Conservation (phyloP, 2,797 vertebrate species). For the Apogon hyalosoma region DNA sequence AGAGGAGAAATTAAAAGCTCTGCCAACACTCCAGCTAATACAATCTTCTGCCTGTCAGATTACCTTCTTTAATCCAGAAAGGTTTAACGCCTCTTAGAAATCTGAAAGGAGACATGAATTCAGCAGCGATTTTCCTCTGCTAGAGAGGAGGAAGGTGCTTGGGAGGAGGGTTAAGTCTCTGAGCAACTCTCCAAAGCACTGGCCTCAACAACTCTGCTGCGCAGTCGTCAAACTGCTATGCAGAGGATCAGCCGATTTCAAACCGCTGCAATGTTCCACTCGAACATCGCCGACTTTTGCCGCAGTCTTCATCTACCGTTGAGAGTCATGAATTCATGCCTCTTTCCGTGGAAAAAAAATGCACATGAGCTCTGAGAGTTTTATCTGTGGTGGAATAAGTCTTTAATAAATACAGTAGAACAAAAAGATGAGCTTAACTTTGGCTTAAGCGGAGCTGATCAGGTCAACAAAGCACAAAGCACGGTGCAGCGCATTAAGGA, state of each 20-base stretch:
- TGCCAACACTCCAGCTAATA: slow-evolving; percentile 84
- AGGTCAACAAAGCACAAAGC: slow-evolving; percentile 66
- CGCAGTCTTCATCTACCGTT: background rate
- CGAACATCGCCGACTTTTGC: slow-evolving; percentile 8
- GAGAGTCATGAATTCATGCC: background rate
- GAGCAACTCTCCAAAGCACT: slow-evolving; percentile 72
- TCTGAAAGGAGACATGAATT: slow-evolving; percentile 84
- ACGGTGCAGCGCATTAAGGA: slow-evolving; percentile 47
- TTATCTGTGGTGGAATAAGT: background rate
- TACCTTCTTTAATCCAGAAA: slow-evolving; percentile 86
- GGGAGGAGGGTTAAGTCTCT: slow-evolving; percentile 71
- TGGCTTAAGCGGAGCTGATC: slow-evolving; percentile 48
- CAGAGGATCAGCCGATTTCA: slow-evolving; percentile 61
- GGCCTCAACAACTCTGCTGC: slow-evolving; percentile 70
- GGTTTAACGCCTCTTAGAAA: slow-evolving; percentile 86
- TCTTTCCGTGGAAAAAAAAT: slow-evolving; percentile 21
- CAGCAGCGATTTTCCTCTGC: slow-evolving; percentile 79
- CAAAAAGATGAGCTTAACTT: slow-evolving; percentile 65
- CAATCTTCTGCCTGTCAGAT: slow-evolving; percentile 88
- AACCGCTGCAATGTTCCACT: slow-evolving; percentile 29
- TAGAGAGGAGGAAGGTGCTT: slow-evolving; percentile 60
- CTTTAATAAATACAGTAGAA: slow-evolving; percentile 45
- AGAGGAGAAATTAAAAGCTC: slow-evolving; percentile 82
- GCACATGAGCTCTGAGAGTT: background rate
- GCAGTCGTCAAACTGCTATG: slow-evolving; percentile 50